Percentiles rank a stretch among this genome's conserved stretches.
phyloP scores from a whole-genome alignment of 2,113 vertebrate genomes.

The Corvus hawaiiensis region DNA sequence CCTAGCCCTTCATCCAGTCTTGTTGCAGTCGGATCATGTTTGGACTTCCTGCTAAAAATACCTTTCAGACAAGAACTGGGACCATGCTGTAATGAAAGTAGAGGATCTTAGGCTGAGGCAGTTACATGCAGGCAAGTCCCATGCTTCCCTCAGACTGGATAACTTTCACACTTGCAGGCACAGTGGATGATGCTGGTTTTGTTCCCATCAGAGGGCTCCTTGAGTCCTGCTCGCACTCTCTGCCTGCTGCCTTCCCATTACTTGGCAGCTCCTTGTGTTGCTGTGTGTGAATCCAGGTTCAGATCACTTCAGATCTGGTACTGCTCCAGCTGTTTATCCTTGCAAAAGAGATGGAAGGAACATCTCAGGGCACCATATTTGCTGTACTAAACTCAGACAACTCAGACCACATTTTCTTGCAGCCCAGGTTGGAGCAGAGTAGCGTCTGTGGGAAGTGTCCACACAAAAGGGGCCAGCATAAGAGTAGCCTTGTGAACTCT shows the following conservation, averaged over 20 bases:
- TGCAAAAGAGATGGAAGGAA: neutral
- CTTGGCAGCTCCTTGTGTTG: neutral
- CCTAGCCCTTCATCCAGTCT: neutral
- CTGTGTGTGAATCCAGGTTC: neutral
- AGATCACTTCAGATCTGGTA: neutral
- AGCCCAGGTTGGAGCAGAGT: neutral
- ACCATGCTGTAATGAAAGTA: neutral
- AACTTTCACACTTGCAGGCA: neutral
- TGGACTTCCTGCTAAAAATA: neutral
- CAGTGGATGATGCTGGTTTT: neutral
- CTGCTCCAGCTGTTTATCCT: neutral
- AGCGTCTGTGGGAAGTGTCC: neutral
- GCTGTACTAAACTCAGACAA: neutral
- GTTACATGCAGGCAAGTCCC: neutral
- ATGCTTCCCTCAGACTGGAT: fast-evolving
- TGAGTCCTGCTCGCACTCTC: neutral
- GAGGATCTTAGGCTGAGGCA: neutral
- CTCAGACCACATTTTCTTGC: neutral
- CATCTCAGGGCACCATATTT: neutral
- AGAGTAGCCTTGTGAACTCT: neutral
- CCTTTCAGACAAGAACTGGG: neutral
- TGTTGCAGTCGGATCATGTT: neutral
- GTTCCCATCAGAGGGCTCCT: neutral
- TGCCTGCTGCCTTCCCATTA: neutral
- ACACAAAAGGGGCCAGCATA: fast-evolving